Percentiles rank a stretch among this genome's conserved stretches.
These are phyloP conservation scores for Moxostoma hubbsi DNA, from an alignment of 2,797 vertebrate genomes.

Conservation along the genomic window DNA sequence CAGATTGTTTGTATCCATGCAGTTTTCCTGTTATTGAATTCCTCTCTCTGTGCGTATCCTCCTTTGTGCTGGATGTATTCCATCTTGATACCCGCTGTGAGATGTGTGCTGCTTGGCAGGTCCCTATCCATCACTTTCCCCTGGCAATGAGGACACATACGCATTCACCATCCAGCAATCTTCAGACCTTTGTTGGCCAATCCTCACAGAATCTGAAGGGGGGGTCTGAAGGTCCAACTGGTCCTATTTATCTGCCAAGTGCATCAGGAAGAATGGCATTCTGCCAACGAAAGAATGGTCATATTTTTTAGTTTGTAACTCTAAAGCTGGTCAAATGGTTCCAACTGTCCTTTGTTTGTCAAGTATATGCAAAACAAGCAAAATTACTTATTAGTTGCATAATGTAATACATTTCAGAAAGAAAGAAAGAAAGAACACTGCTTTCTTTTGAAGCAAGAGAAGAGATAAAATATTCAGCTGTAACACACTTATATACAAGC, in stretches of 20 bases:
- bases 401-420: conserved; percentile 22
- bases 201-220: no score
- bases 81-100: conserved; percentile 64
- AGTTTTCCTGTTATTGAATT: conserved; percentile 87
- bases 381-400: conserved; percentile 16
- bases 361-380: conserved; percentile 10
- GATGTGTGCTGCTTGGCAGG: conserved; percentile 25
- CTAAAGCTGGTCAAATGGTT: not conserved
- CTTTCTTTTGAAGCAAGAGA: conserved; percentile 27
- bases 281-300: conserved; percentile 17
- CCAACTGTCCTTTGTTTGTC: conserved; percentile 37
- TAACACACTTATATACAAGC: not conserved
- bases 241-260: conserved; percentile 18
- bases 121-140: conserved; percentile 18
- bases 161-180: no score
- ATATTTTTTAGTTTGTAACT: not conserved
- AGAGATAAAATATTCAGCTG: conserved; percentile 2
- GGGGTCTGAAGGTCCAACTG: conserved; percentile 4
- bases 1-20: conserved; percentile 82
- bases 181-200: no score
- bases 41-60: conserved; percentile 79
- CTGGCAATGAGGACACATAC: not conserved
- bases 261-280: conserved; percentile 19
- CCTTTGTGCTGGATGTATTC: conserved; percentile 64
- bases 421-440: not conserved